A percentile compares a stretch with the other conserved stretches of the same genome.
Evolutionary conservation across 2,797 vertebrate species (phyloP).

Genomic region (Phyllotis vaccarum): DNA sequence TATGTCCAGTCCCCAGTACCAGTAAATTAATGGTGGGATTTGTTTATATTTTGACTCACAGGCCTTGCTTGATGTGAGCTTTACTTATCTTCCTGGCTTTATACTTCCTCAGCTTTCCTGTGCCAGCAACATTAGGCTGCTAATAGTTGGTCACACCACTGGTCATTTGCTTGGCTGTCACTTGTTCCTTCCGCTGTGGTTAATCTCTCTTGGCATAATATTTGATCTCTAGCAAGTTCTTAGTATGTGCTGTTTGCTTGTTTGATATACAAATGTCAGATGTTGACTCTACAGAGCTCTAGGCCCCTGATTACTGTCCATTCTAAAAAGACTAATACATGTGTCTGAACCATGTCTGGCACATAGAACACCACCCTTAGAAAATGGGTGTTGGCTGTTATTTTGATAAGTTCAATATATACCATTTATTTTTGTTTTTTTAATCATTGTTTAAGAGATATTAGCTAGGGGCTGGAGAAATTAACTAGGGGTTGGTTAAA

Average conservation of each 20-base stretch:
- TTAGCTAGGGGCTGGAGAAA: not conserved
- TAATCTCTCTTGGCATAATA: not conserved
- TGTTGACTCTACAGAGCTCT: not conserved
- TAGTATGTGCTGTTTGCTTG: not conserved
- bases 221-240: not conserved
- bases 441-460: not conserved
- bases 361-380: not conserved
- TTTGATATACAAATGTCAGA: not conserved
- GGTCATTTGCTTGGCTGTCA: not conserved
- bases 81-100: not conserved
- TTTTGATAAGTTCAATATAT: not conserved
- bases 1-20: not conserved
- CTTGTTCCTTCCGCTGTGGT: not conserved
- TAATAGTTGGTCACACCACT: not conserved
- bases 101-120: not conserved
- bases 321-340: not conserved
- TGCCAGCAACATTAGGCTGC: not conserved
- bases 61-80: not conserved
- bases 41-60: not conserved
- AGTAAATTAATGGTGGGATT: not conserved
- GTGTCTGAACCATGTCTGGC: not conserved
- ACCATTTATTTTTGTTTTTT: not conserved
- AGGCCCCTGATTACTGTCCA: not conserved
- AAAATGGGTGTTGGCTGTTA: not conserved
- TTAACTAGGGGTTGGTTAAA: not conserved